phyloP scores from a whole-genome alignment of 2,888 invertebrate genomes.

The Gymnocheta viridis region DNA sequence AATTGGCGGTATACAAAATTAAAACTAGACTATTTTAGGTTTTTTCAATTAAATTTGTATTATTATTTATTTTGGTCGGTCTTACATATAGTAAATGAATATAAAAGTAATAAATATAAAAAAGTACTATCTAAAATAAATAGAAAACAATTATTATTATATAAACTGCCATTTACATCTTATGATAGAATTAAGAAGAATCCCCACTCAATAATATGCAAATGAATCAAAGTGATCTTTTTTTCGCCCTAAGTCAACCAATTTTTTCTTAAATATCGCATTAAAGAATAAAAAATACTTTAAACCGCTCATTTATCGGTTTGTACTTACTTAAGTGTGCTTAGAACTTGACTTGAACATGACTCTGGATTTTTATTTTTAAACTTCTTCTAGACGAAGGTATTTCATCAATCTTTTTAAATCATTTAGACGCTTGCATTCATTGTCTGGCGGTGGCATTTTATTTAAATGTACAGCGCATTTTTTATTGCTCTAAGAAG shows the following conservation, averaged over 20 bases:
- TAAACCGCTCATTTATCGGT: constrained; percentile 41
- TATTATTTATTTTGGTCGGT: constrained; percentile 20
- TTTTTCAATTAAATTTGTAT: neutral
- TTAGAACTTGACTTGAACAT: constrained; percentile 33
- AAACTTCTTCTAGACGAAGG: neutral
- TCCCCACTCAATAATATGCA: neutral
- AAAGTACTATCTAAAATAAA: constrained; percentile 15
- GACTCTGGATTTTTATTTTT: constrained; percentile 29
- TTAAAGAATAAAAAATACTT: constrained; percentile 30
- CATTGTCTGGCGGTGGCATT: constrained; percentile 40
- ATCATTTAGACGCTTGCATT: constrained; percentile 6
- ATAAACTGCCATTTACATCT: constrained; percentile 50
- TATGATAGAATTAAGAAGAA: neutral
- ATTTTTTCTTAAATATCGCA: constrained; percentile 27
- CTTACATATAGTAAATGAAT: constrained; percentile 1
- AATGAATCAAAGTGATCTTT: constrained; percentile 47
- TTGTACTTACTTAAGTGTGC: constrained; percentile 32
- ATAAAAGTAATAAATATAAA: constrained; percentile 49
- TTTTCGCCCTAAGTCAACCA: constrained; percentile 52
- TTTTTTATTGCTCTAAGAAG: constrained; percentile 39
- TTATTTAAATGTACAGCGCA: constrained; percentile 51
- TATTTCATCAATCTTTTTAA: constrained; percentile 45
- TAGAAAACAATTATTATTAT: constrained; percentile 44
- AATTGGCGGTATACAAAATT: constrained; percentile 13
- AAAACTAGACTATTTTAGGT: neutral